Evolutionary conservation across 1,140 invertebrate species (phyloP).

Genomic region (Bilobella aurantiaca): DNA sequence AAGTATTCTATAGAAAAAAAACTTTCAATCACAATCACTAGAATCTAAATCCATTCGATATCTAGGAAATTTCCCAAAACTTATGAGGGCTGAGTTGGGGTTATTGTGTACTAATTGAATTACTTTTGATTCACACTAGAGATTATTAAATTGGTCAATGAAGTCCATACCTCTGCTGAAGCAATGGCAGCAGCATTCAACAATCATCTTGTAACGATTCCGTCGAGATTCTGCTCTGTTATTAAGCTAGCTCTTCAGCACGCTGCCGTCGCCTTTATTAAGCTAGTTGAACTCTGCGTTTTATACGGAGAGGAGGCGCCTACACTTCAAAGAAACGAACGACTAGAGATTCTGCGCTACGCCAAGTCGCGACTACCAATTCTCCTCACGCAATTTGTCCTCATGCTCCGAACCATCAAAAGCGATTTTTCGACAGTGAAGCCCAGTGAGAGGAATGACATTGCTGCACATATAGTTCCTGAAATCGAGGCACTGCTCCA

Average conservation of each 20-base stretch:
- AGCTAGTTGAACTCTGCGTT: conserved; percentile 35
- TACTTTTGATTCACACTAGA: conserved; percentile 41
- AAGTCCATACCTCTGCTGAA: conserved; percentile 49
- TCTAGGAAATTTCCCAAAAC: no score
- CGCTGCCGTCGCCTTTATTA: conserved; percentile 44
- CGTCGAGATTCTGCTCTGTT: conserved; percentile 49
- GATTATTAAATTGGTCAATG: conserved; percentile 50
- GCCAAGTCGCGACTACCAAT: conserved; percentile 52
- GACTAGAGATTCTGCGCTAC: conserved; percentile 49
- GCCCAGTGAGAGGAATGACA: conserved; percentile 47
- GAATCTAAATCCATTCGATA: no score
- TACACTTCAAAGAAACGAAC: conserved; percentile 33
- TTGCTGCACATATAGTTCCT: conserved; percentile 53
- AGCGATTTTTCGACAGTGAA: conserved; percentile 48
- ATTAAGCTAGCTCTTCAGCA: conserved; percentile 52
- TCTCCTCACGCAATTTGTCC: conserved; percentile 51
- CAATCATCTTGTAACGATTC: conserved; percentile 39
- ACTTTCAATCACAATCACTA: no score
- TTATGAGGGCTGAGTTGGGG: no score
- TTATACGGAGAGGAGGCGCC: conserved; percentile 35
- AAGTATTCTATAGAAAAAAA: no score
- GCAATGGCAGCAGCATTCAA: conserved; percentile 29
- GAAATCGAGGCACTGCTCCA: conserved; percentile 51
- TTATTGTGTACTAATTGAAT: background rate
- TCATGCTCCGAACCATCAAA: conserved; percentile 49